These are phyloP conservation scores for Tamias sibiricus DNA, from an alignment of 2,113 vertebrate species.

Conservation along the genomic window DNA sequence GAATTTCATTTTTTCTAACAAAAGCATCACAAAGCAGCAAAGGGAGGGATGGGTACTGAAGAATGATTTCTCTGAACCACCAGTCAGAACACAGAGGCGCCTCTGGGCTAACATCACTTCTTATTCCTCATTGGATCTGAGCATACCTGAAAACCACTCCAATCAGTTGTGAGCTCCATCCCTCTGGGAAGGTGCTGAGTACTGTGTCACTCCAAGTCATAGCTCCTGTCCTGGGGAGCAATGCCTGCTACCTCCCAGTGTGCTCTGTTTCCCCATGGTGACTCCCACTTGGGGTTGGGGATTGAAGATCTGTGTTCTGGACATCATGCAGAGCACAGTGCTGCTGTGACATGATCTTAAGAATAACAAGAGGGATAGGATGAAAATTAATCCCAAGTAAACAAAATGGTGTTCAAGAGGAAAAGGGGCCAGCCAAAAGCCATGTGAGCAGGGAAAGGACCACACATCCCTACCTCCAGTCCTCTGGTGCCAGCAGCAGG, in stretches of 20 bases:
- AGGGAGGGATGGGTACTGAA: neutral
- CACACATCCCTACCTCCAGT: neutral
- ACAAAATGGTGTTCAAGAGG: neutral
- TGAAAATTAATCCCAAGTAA: neutral
- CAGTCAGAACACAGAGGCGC: neutral
- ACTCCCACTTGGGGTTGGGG: neutral
- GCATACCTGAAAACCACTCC: neutral
- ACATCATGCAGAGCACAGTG: neutral
- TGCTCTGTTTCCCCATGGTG: neutral
- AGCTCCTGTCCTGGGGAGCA: neutral
- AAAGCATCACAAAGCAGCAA: neutral
- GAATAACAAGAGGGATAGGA: neutral
- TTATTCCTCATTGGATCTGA: neutral
- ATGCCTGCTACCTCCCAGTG: neutral
- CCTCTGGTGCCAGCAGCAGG: neutral
- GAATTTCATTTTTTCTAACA: conserved; percentile 1
- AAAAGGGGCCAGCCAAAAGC: no score
- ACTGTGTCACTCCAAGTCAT: no score
- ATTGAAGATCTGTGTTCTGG: neutral
- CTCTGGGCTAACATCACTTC: neutral
- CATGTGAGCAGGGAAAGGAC: neutral
- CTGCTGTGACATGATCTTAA: neutral
- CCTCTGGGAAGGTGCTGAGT: neutral
- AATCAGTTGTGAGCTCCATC: neutral
- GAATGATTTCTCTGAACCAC: neutral